A percentile compares a stretch with the other conserved stretches of the same genome.
Conservation (phyloP, 2,113 vertebrate genomes). For the Crotalus tigris region DNA sequence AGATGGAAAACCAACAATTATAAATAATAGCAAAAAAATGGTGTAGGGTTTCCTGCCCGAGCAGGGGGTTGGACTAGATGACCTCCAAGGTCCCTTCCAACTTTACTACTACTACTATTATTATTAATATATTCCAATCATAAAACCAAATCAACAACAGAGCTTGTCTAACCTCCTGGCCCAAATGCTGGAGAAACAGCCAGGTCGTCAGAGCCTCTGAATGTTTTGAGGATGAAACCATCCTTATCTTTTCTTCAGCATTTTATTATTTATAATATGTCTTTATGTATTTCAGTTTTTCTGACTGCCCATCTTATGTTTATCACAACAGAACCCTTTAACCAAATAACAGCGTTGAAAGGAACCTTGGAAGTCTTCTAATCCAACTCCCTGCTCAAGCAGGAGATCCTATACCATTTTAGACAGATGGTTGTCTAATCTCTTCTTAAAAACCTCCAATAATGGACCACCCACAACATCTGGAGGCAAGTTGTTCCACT, state of each 20-base stretch:
- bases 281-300: neutral
- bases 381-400: too few relatives aligned
- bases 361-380: neutral
- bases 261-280: neutral
- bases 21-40: neutral
- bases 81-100: too few relatives aligned
- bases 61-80: too few relatives aligned
- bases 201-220: neutral
- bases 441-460: neutral
- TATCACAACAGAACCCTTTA: neutral
- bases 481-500: neutral
- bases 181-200: neutral
- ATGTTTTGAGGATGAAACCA: neutral
- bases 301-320: neutral
- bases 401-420: too few relatives aligned
- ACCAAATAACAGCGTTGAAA: neutral
- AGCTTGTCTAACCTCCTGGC: neutral
- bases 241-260: neutral
- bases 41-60: too few relatives aligned
- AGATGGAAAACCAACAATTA: neutral
- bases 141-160: neutral
- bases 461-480: too few relatives aligned
- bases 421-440: too few relatives aligned
- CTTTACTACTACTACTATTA: too few relatives aligned
- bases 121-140: neutral